Conservation (phyloP, 2,113 vertebrate species). For the Heptranchias perlo region DNA sequence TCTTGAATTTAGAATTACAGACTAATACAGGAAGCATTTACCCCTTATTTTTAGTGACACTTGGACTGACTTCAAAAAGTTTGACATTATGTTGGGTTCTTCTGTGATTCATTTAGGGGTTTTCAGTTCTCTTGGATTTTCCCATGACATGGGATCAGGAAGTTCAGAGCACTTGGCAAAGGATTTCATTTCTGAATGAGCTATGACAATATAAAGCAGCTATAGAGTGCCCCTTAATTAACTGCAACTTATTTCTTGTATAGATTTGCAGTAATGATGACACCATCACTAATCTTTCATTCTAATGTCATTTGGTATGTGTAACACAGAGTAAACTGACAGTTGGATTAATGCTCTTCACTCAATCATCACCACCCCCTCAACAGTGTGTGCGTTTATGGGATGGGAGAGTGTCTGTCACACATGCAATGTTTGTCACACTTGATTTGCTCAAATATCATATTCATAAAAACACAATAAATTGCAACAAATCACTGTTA, state of each 20-base stretch:
- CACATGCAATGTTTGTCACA: too few species aligned
- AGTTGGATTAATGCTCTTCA: background rate
- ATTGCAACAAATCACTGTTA: too few species aligned
- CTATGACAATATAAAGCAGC: too few species aligned
- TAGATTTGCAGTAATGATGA: background rate
- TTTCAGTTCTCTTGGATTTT: too few species aligned
- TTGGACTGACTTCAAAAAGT: background rate
- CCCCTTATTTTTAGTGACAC: background rate
- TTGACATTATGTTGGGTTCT: background rate
- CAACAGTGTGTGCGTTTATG: too few species aligned
- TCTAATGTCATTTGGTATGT: background rate
- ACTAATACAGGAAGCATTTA: background rate
- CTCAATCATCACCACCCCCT: too few species aligned
- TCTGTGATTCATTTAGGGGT: background rate
- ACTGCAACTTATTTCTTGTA: background rate
- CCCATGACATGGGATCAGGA: too few species aligned
- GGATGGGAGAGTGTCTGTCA: too few species aligned
- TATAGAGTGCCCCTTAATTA: background rate
- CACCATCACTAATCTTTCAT: background rate
- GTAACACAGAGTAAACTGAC: background rate
- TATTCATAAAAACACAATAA: too few species aligned
- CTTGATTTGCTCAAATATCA: too few species aligned
- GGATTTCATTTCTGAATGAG: too few species aligned
- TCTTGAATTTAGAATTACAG: background rate
- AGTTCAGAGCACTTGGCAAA: too few species aligned